Base-by-base conservation (phyloP, 2,113 vertebrate genomes). In the Tonatia bakeri region DNA sequence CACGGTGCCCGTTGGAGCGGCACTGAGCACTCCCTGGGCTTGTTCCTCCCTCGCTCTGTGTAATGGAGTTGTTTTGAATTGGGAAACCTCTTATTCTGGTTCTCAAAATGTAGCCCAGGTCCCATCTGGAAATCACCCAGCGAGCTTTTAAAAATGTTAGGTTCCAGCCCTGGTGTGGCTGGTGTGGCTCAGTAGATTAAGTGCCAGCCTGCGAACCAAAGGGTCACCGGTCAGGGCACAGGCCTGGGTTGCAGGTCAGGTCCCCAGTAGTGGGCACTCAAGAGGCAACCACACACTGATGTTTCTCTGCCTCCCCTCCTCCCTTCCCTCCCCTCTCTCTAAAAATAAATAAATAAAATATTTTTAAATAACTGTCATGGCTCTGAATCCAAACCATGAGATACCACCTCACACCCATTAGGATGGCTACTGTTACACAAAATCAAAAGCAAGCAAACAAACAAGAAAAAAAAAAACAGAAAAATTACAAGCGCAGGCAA, bases 1-100 rank as follows among this genome's bases (percentile, higher is more conserved):
- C 45, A 0, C 0, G 0, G 5, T 3, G 17, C 59, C 14, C 1
- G 33, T 36, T 7, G 0, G n/a, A 70, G 24, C 36, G 19, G 64
- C 22, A 64, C 16, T 54, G 13, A 4, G 10, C 1, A 1, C 22
- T 54, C 75, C 2, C 5, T 2, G 17, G 9, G 12, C 52, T n/a
- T 12, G 19, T 26, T 50, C 11, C 26, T 38, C 13, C 22, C 3
- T 0, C 0, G 36, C 38, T 56, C 6, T 0, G 4, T 72, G 67
- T 56, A 72, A 24, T 0, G 38, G 47, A 22, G 13, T 28, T 67
- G 54, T 59, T 90, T 64, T 81, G 11, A 94, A 90, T 40, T 59
- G 26, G 12, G 45, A 85, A 93, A 47, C n/a, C 59, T 52, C 47
- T 47, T 47, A 28, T 50, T 65, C 54, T 69, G 54, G 69, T 76